Percentiles rank a stretch among this genome's conserved stretches.
Evolutionary conservation across 2,113 vertebrate genomes (phyloP).

Genomic region (Hypomesus transpacificus): DNA sequence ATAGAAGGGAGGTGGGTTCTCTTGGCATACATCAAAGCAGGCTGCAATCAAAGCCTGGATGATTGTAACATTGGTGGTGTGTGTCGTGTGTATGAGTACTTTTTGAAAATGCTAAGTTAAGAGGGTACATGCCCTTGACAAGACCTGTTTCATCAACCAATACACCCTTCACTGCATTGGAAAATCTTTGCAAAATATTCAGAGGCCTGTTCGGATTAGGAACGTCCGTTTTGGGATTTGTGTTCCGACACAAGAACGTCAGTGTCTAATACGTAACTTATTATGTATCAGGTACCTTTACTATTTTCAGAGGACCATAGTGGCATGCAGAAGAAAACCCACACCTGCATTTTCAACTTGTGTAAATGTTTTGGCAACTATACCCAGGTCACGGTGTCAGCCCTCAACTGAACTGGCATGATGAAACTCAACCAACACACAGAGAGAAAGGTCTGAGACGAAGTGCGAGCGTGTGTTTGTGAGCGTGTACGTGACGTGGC

Average conservation of each 20-base stretch:
- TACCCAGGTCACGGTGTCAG: not conserved
- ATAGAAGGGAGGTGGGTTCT: not conserved
- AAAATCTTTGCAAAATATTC: too few relatives aligned
- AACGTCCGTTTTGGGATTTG: too few relatives aligned
- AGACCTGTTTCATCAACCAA: too few relatives aligned
- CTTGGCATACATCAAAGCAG: not conserved
- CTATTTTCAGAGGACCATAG: too few relatives aligned
- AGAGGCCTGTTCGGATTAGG: too few relatives aligned
- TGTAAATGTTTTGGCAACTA: not conserved
- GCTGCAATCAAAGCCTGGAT: not conserved
- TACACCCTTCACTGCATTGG: too few relatives aligned
- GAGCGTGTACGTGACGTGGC: too few relatives aligned
- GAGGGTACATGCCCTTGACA: too few relatives aligned
- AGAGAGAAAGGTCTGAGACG: not conserved
- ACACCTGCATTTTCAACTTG: not conserved
- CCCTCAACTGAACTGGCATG: not conserved
- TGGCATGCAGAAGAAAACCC: too few relatives aligned
- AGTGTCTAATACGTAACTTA: too few relatives aligned
- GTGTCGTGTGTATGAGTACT: not conserved
- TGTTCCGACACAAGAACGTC: too few relatives aligned
- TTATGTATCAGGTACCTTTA: too few relatives aligned
- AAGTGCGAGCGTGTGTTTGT: not conserved
- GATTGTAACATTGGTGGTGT: not conserved
- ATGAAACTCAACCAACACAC: slow-evolving; percentile 37
- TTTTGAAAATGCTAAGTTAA: not conserved